A percentile compares a stretch with the other conserved stretches of the same genome.
These are phyloP conservation scores for Benitochromis conjunctus DNA, from an alignment of 2,113 vertebrate genomes.

Conservation along the genomic window DNA sequence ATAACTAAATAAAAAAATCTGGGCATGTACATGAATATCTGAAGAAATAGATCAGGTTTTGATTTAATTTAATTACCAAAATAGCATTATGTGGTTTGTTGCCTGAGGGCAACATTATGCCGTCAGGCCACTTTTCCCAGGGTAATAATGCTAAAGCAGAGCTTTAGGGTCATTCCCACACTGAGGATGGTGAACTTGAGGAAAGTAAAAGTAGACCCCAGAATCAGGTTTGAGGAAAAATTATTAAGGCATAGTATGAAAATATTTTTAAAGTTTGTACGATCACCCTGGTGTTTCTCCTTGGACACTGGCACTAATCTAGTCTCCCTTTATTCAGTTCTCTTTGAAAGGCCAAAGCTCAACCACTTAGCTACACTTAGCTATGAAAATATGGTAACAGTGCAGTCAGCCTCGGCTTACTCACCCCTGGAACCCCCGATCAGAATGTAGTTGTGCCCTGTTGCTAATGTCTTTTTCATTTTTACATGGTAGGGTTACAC, in stretches of 20 bases:
- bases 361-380: neutral
- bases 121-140: neutral
- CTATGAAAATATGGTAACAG: neutral
- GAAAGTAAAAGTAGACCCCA: neutral
- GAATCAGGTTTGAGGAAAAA: neutral
- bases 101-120: neutral
- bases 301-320: neutral
- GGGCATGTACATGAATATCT: neutral
- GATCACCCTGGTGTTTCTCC: neutral
- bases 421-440: neutral
- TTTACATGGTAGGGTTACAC: neutral
- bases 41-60: neutral
- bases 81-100: neutral
- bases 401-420: neutral
- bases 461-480: neutral
- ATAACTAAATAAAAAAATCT: neutral
- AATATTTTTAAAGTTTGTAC: neutral
- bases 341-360: neutral
- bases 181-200: neutral
- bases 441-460: neutral
- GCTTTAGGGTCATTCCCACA: neutral
- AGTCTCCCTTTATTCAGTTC: neutral
- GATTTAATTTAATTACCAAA: neutral
- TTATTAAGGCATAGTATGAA: neutral
- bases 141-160: neutral